A percentile compares a stretch with the other conserved stretches of the same genome.
Evolutionary conservation across 2,888 invertebrate species (phyloP).

Genomic region (Coelogynopora nodosa): DNA sequence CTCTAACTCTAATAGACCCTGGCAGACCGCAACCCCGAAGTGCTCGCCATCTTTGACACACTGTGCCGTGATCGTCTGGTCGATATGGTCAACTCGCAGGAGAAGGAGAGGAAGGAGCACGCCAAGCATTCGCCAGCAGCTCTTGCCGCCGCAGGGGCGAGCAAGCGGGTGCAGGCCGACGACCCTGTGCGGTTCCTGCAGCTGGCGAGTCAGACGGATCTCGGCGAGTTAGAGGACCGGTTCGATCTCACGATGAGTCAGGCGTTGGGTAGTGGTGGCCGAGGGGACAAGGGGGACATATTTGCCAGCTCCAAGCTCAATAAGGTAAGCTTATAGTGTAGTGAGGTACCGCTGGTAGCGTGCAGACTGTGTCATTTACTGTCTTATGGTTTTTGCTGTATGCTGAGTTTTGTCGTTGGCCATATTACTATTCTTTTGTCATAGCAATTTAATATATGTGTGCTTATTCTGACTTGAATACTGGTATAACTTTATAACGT

Average conservation of each 20-base stretch:
- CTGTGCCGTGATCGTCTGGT: constrained; percentile 75
- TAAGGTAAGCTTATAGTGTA: constrained; percentile 56
- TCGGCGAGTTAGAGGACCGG: constrained; percentile 70
- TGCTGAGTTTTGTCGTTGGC: no score
- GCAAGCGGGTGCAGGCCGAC: constrained; percentile 71
- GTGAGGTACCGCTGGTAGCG: no score
- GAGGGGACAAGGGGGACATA: constrained; percentile 60
- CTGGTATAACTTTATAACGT: no score
- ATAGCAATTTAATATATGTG: no score
- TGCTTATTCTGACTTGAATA: no score
- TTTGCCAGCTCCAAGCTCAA: constrained; percentile 65
- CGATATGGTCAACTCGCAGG: constrained; percentile 77
- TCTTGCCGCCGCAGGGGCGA: background rate
- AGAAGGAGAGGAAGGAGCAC: constrained; percentile 69
- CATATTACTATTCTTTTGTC: no score
- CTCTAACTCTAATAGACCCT: no score
- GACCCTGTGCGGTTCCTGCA: constrained; percentile 80
- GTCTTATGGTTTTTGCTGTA: no score
- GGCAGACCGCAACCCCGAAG: constrained; percentile 30
- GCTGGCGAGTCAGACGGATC: constrained; percentile 66
- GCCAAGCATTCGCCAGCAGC: constrained; percentile 61
- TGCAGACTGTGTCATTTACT: no score
- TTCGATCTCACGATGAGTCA: constrained; percentile 88
- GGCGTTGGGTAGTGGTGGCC: constrained; percentile 70
- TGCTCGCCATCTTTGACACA: constrained; percentile 70